phyloP scores from a whole-genome alignment of 2,797 vertebrate species.

The Bovichtus diacanthus region DNA sequence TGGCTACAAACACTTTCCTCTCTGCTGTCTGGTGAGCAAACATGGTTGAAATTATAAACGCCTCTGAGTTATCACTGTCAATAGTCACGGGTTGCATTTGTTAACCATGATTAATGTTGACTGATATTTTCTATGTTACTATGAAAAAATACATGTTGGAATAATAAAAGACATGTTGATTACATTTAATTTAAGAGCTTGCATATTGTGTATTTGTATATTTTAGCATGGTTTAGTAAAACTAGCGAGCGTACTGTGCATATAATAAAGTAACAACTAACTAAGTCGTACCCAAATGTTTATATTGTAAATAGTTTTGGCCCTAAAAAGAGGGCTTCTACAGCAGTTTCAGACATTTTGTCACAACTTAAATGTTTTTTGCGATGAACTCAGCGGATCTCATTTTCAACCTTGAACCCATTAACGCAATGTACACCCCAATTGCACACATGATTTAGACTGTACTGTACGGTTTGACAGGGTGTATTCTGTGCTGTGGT shows the following conservation, averaged over 20 bases:
- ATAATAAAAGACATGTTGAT: constrained; percentile 13
- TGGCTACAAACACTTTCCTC: constrained; percentile 26
- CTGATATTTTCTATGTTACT: constrained; percentile 3
- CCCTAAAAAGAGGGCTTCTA: background rate
- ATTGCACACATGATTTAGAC: background rate
- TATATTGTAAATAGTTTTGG: background rate
- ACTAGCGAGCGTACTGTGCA: background rate
- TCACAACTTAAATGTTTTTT: background rate
- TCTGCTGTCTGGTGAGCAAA: constrained; percentile 48
- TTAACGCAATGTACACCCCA: background rate
- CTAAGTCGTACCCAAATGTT: constrained; percentile 9
- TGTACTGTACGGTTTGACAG: background rate
- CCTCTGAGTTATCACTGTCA: constrained; percentile 33
- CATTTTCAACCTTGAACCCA: background rate
- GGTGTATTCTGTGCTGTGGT: background rate
- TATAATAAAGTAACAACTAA: background rate
- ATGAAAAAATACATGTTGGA: background rate
- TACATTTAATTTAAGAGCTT: constrained; percentile 2
- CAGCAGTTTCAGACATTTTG: background rate
- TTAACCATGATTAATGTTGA: constrained; percentile 33
- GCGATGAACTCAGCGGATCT: background rate
- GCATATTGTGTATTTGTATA: background rate
- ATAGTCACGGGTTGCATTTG: constrained; percentile 14
- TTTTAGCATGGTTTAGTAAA: background rate
- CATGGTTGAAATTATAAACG: constrained; percentile 32